These are phyloP conservation scores for Agrochola circellaris DNA, from an alignment of 2,888 invertebrate species.

Conservation along the genomic window DNA sequence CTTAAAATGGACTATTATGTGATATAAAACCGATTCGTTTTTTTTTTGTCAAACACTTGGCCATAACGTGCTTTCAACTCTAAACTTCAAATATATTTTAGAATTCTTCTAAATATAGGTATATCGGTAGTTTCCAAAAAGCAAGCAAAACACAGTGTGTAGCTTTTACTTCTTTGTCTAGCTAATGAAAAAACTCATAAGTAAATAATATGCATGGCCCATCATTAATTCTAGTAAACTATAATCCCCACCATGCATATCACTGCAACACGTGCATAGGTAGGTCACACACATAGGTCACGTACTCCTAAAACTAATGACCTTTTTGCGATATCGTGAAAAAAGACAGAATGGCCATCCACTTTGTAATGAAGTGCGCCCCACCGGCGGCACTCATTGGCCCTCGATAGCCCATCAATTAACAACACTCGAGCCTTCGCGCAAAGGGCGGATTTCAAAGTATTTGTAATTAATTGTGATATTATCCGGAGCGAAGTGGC, in stretches of 20 bases:
- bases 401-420: slow-evolving; percentile 53
- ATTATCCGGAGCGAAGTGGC: slow-evolving; percentile 48
- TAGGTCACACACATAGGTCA: background rate
- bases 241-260: too few relatives aligned
- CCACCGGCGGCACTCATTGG: slow-evolving; percentile 39
- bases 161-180: too few relatives aligned
- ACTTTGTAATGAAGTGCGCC: slow-evolving; percentile 44
- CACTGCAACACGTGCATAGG: too few relatives aligned
- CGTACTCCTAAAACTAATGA: background rate
- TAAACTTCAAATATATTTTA: background rate
- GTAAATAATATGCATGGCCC: too few relatives aligned
- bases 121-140: background rate
- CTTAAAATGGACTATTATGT: slow-evolving; percentile 5
- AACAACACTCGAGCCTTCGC: slow-evolving; percentile 54
- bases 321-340: background rate
- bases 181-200: too few relatives aligned
- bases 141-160: background rate
- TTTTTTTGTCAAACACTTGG: background rate
- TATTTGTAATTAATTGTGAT: slow-evolving; percentile 53
- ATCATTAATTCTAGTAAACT: too few relatives aligned
- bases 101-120: background rate
- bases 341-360: slow-evolving; percentile 33
- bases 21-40: background rate
- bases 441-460: slow-evolving; percentile 40
- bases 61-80: too few relatives aligned